Evolutionary conservation across 2,797 vertebrate genomes (phyloP), one percentile per base, ranked within the genome.

Genomic region (Hoplostethus atlanticus): DNA sequence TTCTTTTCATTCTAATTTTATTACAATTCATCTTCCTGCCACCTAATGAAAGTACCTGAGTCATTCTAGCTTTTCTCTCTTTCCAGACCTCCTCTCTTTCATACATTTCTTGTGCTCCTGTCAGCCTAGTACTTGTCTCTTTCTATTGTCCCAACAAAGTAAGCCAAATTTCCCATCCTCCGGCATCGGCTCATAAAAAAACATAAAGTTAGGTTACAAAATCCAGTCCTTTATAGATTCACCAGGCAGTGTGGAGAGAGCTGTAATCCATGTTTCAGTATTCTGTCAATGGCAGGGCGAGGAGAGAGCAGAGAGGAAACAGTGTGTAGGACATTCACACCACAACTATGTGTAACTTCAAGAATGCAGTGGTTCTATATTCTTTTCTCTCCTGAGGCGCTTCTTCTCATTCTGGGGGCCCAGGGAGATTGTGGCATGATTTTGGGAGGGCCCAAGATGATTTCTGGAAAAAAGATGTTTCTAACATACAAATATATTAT

Each of bases 251-350:
- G 64, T 52, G 31, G 28, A 60, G 21, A 50, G 38, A 66, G 77
- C 44, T 66, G 16, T 83, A 79, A 79, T 81, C 73, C 44, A 31
- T 16, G 60, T 36, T 81, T 86, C 73, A 81, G 64, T 71, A 81
- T 79, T 81, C 76, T 46, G 64, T 56, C 31, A 50, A 36, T 62
- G 75, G 56, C 48, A 25, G 11, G 17, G 65, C 50, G 47, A 58
- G 51, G 25, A 59, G 57, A 51, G 8, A 15, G 54, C 68, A 57
- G 46, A 58, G 69, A 59, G 71, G 56, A 71, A 65, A 64, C 42
- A 72, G 60, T 38, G 17, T 61, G 47, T 7, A 55, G 46, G 46
- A 50, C 59, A 71, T 74, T 61, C 44, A 54, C 51, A 53, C 53
- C 52, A 57, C 15, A 55, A 21, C 69, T 69, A 10, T 42, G 40